Conservation (phyloP, 2,797 vertebrate species). For the Urocyon cinereoargenteus region DNA sequence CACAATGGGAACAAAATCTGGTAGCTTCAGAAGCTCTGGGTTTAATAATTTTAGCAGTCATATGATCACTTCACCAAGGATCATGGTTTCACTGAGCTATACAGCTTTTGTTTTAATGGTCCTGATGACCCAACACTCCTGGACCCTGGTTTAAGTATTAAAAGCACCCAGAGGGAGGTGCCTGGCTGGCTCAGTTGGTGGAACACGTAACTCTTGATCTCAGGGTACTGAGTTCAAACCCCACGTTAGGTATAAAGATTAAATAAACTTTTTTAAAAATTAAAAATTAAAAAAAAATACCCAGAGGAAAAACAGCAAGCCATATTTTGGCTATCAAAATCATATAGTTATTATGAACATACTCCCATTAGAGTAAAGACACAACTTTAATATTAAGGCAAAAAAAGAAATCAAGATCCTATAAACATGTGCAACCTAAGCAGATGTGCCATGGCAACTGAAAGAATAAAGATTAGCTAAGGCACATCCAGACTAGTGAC, state of each 20-base stretch:
- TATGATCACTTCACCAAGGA: neutral
- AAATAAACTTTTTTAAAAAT: neutral
- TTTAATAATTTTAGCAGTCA: slow-evolving; percentile 4
- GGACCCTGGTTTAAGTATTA: slow-evolving; percentile 11
- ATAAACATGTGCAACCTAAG: neutral
- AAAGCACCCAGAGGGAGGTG: neutral
- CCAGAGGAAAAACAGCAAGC: neutral
- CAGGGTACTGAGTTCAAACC: neutral
- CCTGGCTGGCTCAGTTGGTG: neutral
- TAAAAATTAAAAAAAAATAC: neutral
- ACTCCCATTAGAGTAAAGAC: neutral
- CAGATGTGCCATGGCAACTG: neutral
- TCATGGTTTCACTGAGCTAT: slow-evolving; percentile 23
- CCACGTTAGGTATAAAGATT: neutral
- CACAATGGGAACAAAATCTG: neutral
- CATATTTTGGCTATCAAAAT: slow-evolving; percentile 20
- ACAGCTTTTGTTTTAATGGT: neutral
- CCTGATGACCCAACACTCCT: neutral
- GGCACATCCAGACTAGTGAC: neutral
- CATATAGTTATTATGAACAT: neutral
- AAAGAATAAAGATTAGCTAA: slow-evolving; percentile 12
- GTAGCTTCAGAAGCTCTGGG: neutral
- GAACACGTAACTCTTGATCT: neutral
- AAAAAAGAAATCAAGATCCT: neutral
- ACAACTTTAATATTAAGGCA: neutral